Evolutionary conservation across 1,140 invertebrate genomes (phyloP), one percentile per base, ranked within the genome.

Genomic region (Ditylenchus dipsaci): DNA sequence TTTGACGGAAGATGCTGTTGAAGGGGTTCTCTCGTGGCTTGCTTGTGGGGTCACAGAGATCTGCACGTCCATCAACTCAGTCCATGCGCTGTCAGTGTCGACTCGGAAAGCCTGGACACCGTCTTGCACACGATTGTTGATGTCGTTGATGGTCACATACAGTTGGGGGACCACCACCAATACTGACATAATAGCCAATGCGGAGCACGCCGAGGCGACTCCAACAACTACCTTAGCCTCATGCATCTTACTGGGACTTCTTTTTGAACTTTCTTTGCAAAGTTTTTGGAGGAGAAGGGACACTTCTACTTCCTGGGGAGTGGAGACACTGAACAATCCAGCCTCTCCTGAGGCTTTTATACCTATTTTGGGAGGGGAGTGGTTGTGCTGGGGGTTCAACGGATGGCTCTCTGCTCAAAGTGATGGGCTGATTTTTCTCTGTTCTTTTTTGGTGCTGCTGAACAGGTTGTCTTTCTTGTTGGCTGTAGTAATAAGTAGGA

Each of bases 1-100:
- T 76, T 30, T 69, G 69, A 60, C 74, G 76, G 76, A 76, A 76
- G 72, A 76, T 78, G 64, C 60, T 65, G 76, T 74, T 75, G 72
- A 76, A 76, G 15, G 76, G 74, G 42, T 76, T 76, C 47, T 76
- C 72, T 19, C 76, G 76, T 11, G 74, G 76, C 45, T 75, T 72
- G 49, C 63, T 56, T 27, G 74, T 56, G 74, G 74, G 1, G 74
- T 75, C 33, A 75, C 74, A 15, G 75, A 56, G 21, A 75, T 38
- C 59, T 75, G 74, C 29, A 75, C 42, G 19, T 75, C 74, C 74
- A 75, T 75, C 26, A 75, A 49, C 27, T 75, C 69, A 43, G 77
- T 78, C 74, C 74, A 75, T 9, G 74, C 76, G 19, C 62, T 53
- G 45, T 75, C 74, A 21, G 74, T 75, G 49, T 78, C 71, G 17